phyloP scores from a whole-genome alignment of 2,888 invertebrate genomes.

The Marasmarcha lunaedactyla region DNA sequence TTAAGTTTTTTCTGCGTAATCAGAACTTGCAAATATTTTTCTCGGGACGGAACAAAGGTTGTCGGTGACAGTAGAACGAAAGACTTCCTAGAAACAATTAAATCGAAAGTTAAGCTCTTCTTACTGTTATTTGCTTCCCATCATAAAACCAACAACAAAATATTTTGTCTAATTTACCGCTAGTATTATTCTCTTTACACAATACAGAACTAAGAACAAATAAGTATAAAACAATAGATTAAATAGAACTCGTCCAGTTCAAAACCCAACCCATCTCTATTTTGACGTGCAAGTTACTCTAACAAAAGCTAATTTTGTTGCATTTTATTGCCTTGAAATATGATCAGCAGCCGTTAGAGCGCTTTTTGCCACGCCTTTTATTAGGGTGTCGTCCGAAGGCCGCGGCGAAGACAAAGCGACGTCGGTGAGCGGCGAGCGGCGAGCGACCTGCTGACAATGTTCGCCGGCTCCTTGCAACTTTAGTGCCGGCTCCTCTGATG shows the following conservation, averaged over 20 bases:
- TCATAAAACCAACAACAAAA: conserved; percentile 3
- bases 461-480: conserved; percentile 61
- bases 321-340: conserved; percentile 65
- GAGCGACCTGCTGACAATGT: conserved; percentile 55
- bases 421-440: conserved; percentile 28
- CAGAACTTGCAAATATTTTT: too few relatives aligned
- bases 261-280: conserved; percentile 29
- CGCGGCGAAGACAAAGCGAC: conserved; percentile 63
- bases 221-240: conserved; percentile 49
- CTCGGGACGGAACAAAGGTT: too few relatives aligned
- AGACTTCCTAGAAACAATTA: too few relatives aligned
- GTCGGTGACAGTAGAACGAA: too few relatives aligned
- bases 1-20: too few relatives aligned
- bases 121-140: too few relatives aligned
- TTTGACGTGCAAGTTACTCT: conserved; percentile 47
- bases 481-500: conserved; percentile 14
- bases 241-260: conserved; percentile 26
- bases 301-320: conserved; percentile 69
- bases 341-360: conserved; percentile 60
- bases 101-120: too few relatives aligned
- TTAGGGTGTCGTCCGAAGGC: conserved; percentile 67
- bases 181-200: conserved; percentile 21
- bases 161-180: conserved; percentile 14
- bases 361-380: conserved; percentile 67
- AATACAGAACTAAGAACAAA: conserved; percentile 18